Evolutionary conservation across 2,113 vertebrate species (phyloP).

Genomic region (Labrus mixtus): DNA sequence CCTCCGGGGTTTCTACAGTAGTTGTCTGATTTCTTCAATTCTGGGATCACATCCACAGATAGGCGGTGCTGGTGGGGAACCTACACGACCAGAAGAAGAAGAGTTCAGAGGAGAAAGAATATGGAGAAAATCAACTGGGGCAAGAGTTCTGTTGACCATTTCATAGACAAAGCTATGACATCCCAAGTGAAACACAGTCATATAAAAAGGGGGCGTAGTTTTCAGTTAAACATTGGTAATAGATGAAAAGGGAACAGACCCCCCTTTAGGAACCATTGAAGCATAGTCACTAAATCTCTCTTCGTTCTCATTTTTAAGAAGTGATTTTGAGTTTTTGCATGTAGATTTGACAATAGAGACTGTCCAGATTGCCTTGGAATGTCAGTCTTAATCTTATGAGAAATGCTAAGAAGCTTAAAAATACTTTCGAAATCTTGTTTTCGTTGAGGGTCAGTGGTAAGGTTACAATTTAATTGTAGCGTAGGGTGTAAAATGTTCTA

Average conservation of each 20-base stretch:
- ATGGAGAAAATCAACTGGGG: neutral
- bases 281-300: neutral
- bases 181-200: too few relatives aligned
- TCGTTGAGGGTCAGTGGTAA: neutral
- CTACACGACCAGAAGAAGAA: slow-evolving; percentile 48
- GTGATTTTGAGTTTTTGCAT: neutral
- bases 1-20: slow-evolving; percentile 91
- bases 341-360: neutral
- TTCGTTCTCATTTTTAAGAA: neutral
- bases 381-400: neutral
- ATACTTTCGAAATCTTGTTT: neutral
- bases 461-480: slow-evolving; percentile 29
- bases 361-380: neutral
- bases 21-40: slow-evolving; percentile 87
- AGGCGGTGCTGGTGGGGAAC: slow-evolving; percentile 87
- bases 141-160: neutral
- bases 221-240: neutral
- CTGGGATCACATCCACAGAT: slow-evolving; percentile 88
- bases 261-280: neutral
- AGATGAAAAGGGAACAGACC: neutral
- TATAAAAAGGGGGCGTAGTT: too few relatives aligned
- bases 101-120: neutral
- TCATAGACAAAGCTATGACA: neutral
- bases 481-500: slow-evolving; percentile 10
- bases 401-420: neutral